Percentiles rank a stretch among this genome's conserved stretches.
Evolutionary conservation across 2,888 invertebrate genomes (phyloP).

Genomic region (Carpatolechia fugitivella): DNA sequence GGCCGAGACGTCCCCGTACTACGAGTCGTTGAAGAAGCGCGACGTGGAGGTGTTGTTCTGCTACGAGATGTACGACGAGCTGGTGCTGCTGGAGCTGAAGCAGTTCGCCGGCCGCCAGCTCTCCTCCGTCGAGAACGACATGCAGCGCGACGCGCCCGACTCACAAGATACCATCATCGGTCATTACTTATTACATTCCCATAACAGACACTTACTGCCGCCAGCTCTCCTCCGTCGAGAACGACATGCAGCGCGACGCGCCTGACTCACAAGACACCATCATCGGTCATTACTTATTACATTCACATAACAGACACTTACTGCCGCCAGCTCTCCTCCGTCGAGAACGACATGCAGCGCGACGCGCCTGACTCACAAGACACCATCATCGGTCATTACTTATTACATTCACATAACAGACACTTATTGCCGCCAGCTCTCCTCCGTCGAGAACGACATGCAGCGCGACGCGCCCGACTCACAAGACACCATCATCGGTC

Average conservation of each 20-base stretch:
- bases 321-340: constrained; percentile 87
- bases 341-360: constrained; percentile 95
- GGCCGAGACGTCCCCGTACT: constrained; percentile 97
- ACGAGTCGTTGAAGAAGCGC: constrained; percentile 92
- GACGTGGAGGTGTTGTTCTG: constrained; percentile 96
- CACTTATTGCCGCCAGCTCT: constrained; percentile 83
- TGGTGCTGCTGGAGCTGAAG: constrained; percentile 93
- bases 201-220: too few relatives aligned
- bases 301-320: too few relatives aligned
- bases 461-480: constrained; percentile 82
- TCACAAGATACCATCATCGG: constrained; percentile 81
- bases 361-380: constrained; percentile 80
- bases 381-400: constrained; percentile 83
- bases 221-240: constrained; percentile 92
- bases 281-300: too few relatives aligned
- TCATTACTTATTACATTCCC: too few relatives aligned
- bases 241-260: constrained; percentile 90
- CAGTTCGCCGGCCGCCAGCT: constrained; percentile 88
- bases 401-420: too few relatives aligned
- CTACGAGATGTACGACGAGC: constrained; percentile 97
- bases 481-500: constrained; percentile 82
- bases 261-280: constrained; percentile 78
- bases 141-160: constrained; percentile 84
- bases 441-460: constrained; percentile 97
- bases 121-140: constrained; percentile 95